phyloP scores from a whole-genome alignment of 1,140 invertebrate species.

The Vollenhovia emeryi region DNA sequence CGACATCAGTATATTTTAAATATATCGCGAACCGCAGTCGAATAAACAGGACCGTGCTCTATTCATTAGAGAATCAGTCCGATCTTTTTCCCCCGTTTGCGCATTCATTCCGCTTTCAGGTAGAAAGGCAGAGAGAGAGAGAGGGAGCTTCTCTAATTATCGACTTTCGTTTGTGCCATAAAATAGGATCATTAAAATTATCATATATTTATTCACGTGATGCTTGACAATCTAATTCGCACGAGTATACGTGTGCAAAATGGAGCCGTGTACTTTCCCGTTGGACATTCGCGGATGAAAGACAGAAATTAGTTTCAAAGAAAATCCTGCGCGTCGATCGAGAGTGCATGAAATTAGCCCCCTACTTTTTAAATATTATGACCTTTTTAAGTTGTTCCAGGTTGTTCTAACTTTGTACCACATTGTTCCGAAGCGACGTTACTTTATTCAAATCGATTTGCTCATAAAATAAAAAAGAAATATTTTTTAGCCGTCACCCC shows the following conservation, averaged over 20 bases:
- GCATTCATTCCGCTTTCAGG: not conserved
- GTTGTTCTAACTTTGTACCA: no score
- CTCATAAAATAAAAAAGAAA: no score
- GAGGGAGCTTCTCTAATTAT: constrained; percentile 27
- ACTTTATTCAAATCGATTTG: no score
- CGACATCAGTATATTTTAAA: constrained; percentile 38
- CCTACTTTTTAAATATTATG: no score
- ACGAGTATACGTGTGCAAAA: not conserved
- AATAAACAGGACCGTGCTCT: constrained; percentile 21
- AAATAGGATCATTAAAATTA: not conserved
- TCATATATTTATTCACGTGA: not conserved
- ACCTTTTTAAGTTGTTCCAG: no score
- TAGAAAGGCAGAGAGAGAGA: not conserved
- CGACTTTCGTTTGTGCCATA: not conserved
- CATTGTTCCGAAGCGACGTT: no score
- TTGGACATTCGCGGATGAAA: not conserved
- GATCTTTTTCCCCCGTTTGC: not conserved
- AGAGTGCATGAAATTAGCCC: no score
- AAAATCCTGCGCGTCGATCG: no score
- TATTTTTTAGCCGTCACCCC: no score
- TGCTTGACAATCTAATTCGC: not conserved
- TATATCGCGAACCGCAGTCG: constrained; percentile 32
- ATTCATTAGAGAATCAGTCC: constrained; percentile 28
- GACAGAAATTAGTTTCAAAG: not conserved
- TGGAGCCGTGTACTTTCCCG: not conserved